These are phyloP conservation scores for Pelusios castaneus DNA, from an alignment of 2,113 vertebrate genomes.

Conservation along the genomic window DNA sequence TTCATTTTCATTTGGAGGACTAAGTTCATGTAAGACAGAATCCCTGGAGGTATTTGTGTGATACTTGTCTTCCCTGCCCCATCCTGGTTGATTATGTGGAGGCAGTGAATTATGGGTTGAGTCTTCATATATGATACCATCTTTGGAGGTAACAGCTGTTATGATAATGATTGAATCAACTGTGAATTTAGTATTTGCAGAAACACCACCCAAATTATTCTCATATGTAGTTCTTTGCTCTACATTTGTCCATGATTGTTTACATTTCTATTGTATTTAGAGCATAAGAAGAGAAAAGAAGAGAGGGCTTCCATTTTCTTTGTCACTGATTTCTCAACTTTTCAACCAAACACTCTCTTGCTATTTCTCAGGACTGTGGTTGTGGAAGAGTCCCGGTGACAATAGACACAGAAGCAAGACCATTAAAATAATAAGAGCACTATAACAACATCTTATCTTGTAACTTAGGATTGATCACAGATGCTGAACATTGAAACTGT, in stretches of 20 bases:
- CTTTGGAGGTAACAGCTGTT: conserved; percentile 59
- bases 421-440: neutral
- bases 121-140: conserved; percentile 22
- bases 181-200: neutral
- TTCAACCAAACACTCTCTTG: neutral
- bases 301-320: neutral
- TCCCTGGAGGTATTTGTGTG: neutral
- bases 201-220: neutral
- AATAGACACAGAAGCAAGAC: neutral
- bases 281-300: neutral
- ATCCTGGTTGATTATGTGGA: neutral
- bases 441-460: neutral
- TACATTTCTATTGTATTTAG: neutral
- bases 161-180: conserved; percentile 51
- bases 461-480: neutral
- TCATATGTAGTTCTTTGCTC: neutral
- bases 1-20: neutral
- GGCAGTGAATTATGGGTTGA: neutral
- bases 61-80: neutral
- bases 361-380: neutral
- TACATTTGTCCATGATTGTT: neutral
- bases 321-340: neutral
- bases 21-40: neutral
- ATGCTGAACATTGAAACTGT: neutral
- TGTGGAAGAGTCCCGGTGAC: neutral